Evolutionary conservation across 2,797 vertebrate species (phyloP).

Genomic region (Gambusia yucatana): DNA sequence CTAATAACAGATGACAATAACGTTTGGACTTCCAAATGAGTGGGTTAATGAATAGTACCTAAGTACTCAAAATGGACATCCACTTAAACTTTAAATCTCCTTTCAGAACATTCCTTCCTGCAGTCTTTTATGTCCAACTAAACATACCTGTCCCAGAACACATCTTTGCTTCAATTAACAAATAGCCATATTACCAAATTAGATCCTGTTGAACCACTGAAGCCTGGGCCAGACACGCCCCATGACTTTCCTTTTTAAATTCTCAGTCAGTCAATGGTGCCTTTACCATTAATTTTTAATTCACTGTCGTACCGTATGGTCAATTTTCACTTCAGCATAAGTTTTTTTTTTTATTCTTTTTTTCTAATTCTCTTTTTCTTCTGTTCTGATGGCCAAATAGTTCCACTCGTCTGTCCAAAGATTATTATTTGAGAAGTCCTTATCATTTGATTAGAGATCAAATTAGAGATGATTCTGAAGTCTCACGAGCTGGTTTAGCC

Average conservation of each 20-base stretch:
- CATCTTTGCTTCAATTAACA: conserved; percentile 5
- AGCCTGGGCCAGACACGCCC: background rate
- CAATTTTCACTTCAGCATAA: background rate
- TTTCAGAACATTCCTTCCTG: background rate
- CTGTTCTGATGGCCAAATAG: background rate
- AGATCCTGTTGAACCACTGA: background rate
- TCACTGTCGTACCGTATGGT: background rate
- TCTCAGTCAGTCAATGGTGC: background rate
- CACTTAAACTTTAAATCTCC: conserved; percentile 3
- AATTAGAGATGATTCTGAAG: background rate
- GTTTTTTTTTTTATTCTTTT: background rate
- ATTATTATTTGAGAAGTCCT: background rate
- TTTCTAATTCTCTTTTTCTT: background rate
- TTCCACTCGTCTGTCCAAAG: background rate
- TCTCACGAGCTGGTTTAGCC: background rate
- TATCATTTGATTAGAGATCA: no score
- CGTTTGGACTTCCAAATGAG: background rate
- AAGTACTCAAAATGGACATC: background rate
- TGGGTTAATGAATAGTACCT: background rate
- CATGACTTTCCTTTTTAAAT: background rate
- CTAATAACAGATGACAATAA: background rate
- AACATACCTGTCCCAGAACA: background rate
- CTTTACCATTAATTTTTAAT: background rate
- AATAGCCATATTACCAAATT: conserved; percentile 12
- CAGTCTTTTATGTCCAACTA: background rate